phyloP scores from a whole-genome alignment of 1,140 invertebrate species.

The Drosophila tani region DNA sequence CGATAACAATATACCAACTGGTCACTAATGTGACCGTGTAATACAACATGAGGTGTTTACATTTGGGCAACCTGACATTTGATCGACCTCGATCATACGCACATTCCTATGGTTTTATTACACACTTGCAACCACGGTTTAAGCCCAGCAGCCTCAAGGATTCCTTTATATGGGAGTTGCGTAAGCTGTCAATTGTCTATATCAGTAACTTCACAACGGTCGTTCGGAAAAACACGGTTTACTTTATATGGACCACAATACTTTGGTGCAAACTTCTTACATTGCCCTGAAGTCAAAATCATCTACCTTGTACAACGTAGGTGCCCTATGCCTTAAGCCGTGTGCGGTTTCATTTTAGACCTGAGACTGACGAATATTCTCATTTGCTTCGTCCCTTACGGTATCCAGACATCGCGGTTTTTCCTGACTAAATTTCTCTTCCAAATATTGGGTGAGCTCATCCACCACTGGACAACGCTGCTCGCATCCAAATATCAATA shows the following conservation, averaged over 20 bases:
- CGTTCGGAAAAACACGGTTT: too few species aligned
- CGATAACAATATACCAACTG: too few species aligned
- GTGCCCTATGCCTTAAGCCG: neutral
- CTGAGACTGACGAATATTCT: conserved; percentile 1
- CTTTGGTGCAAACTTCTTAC: conserved; percentile 6
- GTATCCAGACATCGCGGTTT: too few species aligned
- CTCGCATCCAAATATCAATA: neutral
- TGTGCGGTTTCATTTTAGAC: too few species aligned
- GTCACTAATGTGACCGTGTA: too few species aligned
- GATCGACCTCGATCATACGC: neutral
- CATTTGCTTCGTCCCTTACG: neutral
- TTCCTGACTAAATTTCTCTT: too few species aligned
- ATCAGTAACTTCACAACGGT: neutral
- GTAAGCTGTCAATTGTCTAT: too few species aligned
- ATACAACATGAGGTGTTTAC: neutral
- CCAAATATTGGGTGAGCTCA: neutral
- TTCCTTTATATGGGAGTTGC: too few species aligned
- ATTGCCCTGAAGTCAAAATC: neutral
- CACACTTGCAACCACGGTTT: too few species aligned
- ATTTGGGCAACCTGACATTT: conserved; percentile 4
- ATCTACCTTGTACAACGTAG: neutral
- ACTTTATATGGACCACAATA: neutral
- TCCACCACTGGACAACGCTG: conserved; percentile 1
- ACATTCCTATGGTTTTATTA: too few species aligned
- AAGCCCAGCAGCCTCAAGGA: too few species aligned